A percentile compares a stretch with the other conserved stretches of the same genome.
These are phyloP conservation scores for Erpetoichthys calabaricus DNA, from an alignment of 2,797 vertebrate genomes.

Conservation along the genomic window DNA sequence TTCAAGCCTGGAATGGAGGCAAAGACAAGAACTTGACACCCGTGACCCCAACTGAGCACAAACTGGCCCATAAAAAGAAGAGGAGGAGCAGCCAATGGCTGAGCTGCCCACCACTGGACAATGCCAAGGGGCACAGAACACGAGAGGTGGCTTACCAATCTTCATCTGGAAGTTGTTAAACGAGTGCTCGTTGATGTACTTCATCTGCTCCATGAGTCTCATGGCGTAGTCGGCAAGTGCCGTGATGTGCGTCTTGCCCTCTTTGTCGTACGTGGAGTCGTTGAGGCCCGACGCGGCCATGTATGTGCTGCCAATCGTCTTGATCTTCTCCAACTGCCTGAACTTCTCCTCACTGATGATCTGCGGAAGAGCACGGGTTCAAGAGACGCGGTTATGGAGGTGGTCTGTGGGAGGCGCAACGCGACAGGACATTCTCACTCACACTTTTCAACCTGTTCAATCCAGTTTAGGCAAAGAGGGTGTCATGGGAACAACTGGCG, in stretches of 20 bases:
- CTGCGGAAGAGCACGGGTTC: conserved; percentile 29
- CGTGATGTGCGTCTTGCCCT: conserved; percentile 71
- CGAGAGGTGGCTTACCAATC: conserved; percentile 55
- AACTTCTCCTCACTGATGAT: conserved; percentile 87
- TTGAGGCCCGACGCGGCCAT: conserved; percentile 88
- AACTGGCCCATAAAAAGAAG: neutral
- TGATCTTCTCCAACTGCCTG: conserved; percentile 90
- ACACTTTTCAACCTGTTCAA: no score
- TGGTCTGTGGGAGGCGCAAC: neutral
- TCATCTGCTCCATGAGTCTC: conserved; percentile 91
- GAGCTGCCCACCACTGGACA: neutral
- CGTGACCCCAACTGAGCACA: neutral
- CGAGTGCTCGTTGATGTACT: conserved; percentile 91
- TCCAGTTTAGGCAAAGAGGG: no score
- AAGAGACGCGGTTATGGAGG: neutral
- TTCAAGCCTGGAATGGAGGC: conserved; percentile 56
- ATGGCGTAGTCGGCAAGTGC: conserved; percentile 88
- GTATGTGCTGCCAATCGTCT: conserved; percentile 89
- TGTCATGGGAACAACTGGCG: no score
- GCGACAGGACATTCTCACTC: no score
- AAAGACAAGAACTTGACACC: neutral
- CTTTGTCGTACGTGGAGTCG: conserved; percentile 81
- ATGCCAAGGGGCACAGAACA: neutral
- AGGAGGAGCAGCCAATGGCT: neutral
- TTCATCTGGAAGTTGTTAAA: conserved; percentile 98